Evolutionary conservation across 2,888 invertebrate genomes (phyloP).

Genomic region (Zonitis immaculata): DNA sequence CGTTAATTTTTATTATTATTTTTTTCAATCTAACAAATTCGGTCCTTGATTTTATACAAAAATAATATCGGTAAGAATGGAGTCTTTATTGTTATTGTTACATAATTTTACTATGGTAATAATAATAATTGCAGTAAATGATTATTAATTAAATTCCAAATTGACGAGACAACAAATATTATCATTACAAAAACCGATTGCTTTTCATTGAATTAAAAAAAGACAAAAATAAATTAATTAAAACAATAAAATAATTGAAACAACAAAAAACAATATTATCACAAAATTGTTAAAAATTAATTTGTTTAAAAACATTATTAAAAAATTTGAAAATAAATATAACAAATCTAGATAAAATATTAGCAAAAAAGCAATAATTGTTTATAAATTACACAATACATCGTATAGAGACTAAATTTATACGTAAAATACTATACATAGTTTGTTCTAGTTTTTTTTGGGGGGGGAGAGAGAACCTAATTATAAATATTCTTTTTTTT

Average conservation of each 20-base stretch:
- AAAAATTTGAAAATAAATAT: constrained; percentile 15
- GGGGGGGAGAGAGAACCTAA: constrained; percentile 5
- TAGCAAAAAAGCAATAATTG: constrained; percentile 28
- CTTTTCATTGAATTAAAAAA: constrained; percentile 31
- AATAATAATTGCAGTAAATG: constrained; percentile 23
- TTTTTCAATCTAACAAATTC: constrained; percentile 25
- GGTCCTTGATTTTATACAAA: constrained; percentile 30
- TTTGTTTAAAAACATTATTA: constrained; percentile 14
- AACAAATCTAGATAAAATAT: constrained; percentile 18
- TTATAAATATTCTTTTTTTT: constrained; percentile 6
- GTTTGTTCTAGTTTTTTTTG: background rate
- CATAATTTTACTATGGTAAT: background rate
- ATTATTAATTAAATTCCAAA: constrained; percentile 21
- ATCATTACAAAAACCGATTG: constrained; percentile 33
- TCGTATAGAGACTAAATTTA: constrained; percentile 17
- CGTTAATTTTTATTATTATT: constrained; percentile 9
- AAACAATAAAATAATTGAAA: constrained; percentile 6
- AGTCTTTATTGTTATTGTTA: constrained; percentile 13
- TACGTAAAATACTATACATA: constrained; percentile 21
- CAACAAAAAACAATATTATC: constrained; percentile 6
- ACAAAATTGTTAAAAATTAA: constrained; percentile 8
- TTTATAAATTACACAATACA: constrained; percentile 14
- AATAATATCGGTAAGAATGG: constrained; percentile 33
- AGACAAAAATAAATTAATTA: constrained; percentile 9
- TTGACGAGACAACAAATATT: constrained; percentile 29